Evolutionary conservation across 2,113 vertebrate genomes (phyloP).

Genomic region (Poecile atricapillus): DNA sequence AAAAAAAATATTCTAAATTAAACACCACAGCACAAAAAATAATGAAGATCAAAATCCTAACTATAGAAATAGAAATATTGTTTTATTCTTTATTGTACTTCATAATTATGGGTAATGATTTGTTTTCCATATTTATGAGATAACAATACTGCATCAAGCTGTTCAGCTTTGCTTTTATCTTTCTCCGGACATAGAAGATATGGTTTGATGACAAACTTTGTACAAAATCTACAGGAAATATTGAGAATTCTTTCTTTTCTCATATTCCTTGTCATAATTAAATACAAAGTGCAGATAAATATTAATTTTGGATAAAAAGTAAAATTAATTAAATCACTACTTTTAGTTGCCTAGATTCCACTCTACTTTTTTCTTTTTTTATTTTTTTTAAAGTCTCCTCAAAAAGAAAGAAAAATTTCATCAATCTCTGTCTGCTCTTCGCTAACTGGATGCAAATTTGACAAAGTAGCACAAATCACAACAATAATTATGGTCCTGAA

Average conservation of each 20-base stretch:
- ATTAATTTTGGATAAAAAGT: background rate
- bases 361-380: background rate
- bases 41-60: background rate
- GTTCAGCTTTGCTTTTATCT: background rate
- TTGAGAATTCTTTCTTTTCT: background rate
- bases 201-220: background rate
- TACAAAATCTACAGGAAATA: background rate
- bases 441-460: background rate
- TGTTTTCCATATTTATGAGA: constrained; percentile 5
- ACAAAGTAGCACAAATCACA: background rate
- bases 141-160: background rate
- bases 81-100: background rate
- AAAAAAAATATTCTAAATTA: background rate
- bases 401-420: background rate
- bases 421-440: background rate
- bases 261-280: background rate
- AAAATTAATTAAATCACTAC: background rate
- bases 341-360: background rate
- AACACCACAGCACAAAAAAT: background rate
- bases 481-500: background rate
- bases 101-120: background rate
- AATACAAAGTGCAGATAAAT: background rate
- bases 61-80: background rate
- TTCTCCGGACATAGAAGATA: background rate
- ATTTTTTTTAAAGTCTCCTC: background rate